Conservation (phyloP, 2,113 vertebrate species). For the Microtus richardsoni region DNA sequence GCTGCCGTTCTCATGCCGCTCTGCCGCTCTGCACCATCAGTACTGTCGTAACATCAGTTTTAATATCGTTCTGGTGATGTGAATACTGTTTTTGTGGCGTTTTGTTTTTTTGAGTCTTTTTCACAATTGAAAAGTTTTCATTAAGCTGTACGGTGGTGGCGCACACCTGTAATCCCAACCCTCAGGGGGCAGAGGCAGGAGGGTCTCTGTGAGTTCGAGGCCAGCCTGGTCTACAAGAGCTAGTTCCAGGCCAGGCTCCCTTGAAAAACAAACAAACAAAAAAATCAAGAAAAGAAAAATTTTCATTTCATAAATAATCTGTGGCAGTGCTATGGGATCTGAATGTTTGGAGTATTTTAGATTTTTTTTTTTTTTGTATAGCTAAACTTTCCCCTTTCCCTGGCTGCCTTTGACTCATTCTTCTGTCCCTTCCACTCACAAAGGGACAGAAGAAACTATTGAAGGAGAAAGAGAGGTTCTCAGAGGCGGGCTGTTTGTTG, state of each 20-base stretch:
- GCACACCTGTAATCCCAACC: too few species aligned
- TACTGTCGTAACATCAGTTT: neutral
- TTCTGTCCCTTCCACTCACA: neutral
- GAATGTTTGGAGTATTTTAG: slow-evolving; percentile 32
- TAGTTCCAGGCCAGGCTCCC: too few species aligned
- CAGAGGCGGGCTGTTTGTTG: slow-evolving; percentile 1
- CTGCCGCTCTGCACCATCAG: neutral
- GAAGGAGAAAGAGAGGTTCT: slow-evolving; percentile 14
- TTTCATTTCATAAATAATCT: slow-evolving; percentile 18
- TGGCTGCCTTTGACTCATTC: neutral
- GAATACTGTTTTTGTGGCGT: neutral
- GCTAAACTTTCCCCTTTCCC: neutral
- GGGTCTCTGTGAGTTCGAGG: too few species aligned
- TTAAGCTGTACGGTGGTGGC: too few species aligned
- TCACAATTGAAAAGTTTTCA: neutral
- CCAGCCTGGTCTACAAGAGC: too few species aligned
- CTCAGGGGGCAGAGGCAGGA: too few species aligned
- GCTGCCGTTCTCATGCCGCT: neutral
- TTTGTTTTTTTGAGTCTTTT: slow-evolving; percentile 10
- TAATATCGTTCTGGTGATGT: neutral
- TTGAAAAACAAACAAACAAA: too few species aligned
- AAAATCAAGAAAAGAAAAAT: too few species aligned
- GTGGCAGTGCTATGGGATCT: neutral
- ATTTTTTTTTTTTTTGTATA: neutral
- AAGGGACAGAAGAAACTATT: neutral